Base-by-base conservation (phyloP, 2,113 vertebrate species). In the Penelope pileata region DNA sequence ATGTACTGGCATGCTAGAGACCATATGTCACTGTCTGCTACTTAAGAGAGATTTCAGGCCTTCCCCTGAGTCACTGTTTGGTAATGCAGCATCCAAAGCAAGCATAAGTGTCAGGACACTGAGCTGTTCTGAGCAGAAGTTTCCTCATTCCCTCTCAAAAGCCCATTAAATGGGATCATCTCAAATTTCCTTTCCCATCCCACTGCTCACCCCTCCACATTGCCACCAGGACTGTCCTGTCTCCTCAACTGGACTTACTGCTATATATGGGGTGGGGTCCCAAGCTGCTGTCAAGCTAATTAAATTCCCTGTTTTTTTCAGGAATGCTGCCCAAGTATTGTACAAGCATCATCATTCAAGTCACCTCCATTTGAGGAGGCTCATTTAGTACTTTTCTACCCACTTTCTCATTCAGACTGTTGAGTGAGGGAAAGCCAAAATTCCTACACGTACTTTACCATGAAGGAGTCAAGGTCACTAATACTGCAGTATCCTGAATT, bases 21-120 rank as follows among this genome's bases (percentile, higher is more conserved):
- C 34, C 1, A 1, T 38, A 19, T 78, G 60, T 86, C 60, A 26
- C 36, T 82, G 12, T 48, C 47, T 77, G 47, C 60, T 78, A 36
- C 69, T 78, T 48, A 56, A 81, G 82, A 78, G 56, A 72, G 43
- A 60, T 86, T 89, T 91, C 66, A 62, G 32, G 29, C 38, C 56
- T 53, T 67, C 23, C 12, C 24, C 10, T 83, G 68, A 16, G 19
- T 47, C 34, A 32, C 38, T 1, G 0, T 24, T 29, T 67, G 14
- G 27, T 63, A 77, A 38, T 26, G 22, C 40, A 45, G 27, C 18
- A 58, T 6, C 18, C 18, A 86, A 50, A 50, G 26, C 26, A 53
- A 73, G 18, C 36, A 24, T 45, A 73, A 77, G 40, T 16, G 30
- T 4, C 15, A 0, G 0, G n/a, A 54, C 14, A 4, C 8, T 3